Base-by-base conservation (phyloP, 2,888 invertebrate genomes). In the Nephrotoma guestfalica region DNA sequence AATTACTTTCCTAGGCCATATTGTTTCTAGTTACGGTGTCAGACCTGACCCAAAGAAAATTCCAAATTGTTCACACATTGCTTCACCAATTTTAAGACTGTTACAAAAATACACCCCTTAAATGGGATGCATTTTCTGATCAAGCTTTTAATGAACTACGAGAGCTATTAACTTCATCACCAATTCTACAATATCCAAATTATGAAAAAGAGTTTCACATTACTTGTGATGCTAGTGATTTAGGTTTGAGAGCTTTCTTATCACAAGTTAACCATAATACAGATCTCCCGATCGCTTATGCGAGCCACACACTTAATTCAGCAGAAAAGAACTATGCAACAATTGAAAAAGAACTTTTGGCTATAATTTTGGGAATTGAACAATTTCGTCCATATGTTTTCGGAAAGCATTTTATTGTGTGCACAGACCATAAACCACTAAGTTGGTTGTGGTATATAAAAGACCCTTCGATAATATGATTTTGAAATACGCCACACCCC, bases 341-440 rank as follows among this genome's bases (percentile, higher is more conserved):
- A 40, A 18, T 83, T 30, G 83, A 83, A n/a, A 4, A 41, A n/a
- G 41, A 84, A 41, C 13, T 84, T 13, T 84, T 84, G n/a, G 84
- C 84, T 13, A 41, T 84, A 3, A 41, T 84, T 41, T 84, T 6
- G 7, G 41, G 84, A 11, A 41, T 40, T 41, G 41, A 41, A 84
- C 40, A 84, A 41, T 84, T 84, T 84, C 30, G 9, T 41, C 84
- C 40, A n/a, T 87, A 87, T 86, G 15, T 87, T 7, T 87, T 86
- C 83, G 87, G 87, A n/a, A 86, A 86, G 11, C 13, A 45, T 30
- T 51, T 87, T n/a, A n/a, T n/a, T n/a, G n/a, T n/a, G n/a, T n/a
- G n/a, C n/a, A n/a, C n/a, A n/a, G n/a, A n/a, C n/a, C 7, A 88
- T 83, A 88, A 88, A 57, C 88, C 88, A 2, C 86, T 87, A 4